Conservation (phyloP, 2,888 invertebrate species). For the Homarus gammarus region DNA sequence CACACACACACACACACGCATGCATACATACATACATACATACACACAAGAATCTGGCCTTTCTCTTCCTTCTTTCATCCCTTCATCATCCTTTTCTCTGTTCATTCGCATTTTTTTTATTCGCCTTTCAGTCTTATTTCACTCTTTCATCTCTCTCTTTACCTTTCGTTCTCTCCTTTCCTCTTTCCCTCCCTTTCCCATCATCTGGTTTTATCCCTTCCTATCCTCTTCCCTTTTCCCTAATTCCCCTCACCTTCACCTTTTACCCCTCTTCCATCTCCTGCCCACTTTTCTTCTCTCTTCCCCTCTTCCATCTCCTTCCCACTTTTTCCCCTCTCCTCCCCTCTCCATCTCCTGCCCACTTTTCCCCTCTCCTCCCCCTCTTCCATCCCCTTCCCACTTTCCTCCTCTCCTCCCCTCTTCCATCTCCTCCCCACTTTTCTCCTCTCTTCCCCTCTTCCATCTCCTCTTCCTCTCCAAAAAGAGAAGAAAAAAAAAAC, state of each 20-base stretch:
- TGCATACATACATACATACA: too few species aligned
- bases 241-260: not conserved
- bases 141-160: not conserved
- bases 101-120: too few species aligned
- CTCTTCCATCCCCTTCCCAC: not conserved
- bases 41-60: too few species aligned
- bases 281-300: not conserved
- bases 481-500: too few species aligned
- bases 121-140: too few species aligned
- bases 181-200: not conserved
- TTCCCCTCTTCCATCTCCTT: not conserved
- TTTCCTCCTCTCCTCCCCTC: not conserved
- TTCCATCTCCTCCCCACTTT: not conserved
- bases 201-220: not conserved
- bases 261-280: not conserved
- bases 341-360: not conserved
- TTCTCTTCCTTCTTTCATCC: too few species aligned
- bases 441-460: not conserved
- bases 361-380: not conserved
- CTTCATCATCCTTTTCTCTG: too few species aligned
- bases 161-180: not conserved
- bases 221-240: not conserved
- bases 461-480: not conserved
- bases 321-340: not conserved
- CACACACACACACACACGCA: too few species aligned